phyloP scores from a whole-genome alignment of 1,140 invertebrate genomes.

The Drosophila gunungcola region DNA sequence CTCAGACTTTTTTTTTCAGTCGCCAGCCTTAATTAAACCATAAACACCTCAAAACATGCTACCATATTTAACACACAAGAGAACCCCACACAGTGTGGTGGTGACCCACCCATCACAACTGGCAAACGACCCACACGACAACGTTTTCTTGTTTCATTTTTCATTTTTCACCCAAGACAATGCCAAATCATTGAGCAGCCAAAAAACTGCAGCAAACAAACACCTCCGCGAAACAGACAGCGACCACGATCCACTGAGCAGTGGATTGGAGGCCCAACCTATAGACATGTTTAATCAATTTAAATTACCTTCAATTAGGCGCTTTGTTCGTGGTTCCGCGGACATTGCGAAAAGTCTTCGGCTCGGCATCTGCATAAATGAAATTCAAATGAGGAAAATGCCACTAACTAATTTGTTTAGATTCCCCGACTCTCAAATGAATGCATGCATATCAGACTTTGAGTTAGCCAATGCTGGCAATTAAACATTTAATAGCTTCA shows the following conservation, averaged over 20 bases:
- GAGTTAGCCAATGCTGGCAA: slow-evolving; percentile 52
- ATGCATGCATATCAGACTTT: slow-evolving; percentile 50
- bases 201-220: slow-evolving; percentile 67
- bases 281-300: slow-evolving; percentile 78
- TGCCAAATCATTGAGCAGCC: slow-evolving; percentile 68
- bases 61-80: slow-evolving; percentile 63
- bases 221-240: slow-evolving; percentile 54
- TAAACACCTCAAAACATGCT: slow-evolving; percentile 77
- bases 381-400: slow-evolving; percentile 69
- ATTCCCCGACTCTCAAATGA: slow-evolving; percentile 31
- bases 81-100: slow-evolving; percentile 52
- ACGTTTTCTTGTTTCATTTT: slow-evolving; percentile 38
- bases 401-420: slow-evolving; percentile 57
- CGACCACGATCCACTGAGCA: slow-evolving; percentile 34
- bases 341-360: slow-evolving; percentile 55
- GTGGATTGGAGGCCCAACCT: slow-evolving; percentile 53
- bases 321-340: slow-evolving; percentile 53
- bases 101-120: slow-evolving; percentile 53
- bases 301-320: slow-evolving; percentile 82
- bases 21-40: slow-evolving; percentile 67
- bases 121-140: slow-evolving; percentile 68
- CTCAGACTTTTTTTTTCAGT: slow-evolving; percentile 17
- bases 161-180: slow-evolving; percentile 51
- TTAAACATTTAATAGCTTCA: slow-evolving; percentile 80
- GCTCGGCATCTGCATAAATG: slow-evolving; percentile 41